These are phyloP conservation scores for Tetragnatha versicolor DNA, from an alignment of 1,140 invertebrate genomes.

Conservation along the genomic window DNA sequence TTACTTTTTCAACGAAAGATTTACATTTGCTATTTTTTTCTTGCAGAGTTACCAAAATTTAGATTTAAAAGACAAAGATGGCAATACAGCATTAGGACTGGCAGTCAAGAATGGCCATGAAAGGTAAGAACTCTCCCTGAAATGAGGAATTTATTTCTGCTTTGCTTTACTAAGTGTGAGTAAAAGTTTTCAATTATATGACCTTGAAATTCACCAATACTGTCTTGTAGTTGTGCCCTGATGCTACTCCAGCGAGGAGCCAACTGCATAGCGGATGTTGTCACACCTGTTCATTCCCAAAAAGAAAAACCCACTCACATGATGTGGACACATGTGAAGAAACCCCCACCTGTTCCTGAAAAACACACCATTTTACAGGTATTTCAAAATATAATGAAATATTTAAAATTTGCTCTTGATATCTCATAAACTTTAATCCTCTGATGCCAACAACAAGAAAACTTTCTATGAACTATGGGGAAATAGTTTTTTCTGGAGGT, in stretches of 20 bases:
- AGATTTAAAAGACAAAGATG: constrained; percentile 63
- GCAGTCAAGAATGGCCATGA: constrained; percentile 66
- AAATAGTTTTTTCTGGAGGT: no score
- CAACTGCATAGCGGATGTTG: constrained; percentile 59
- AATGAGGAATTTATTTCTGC: no score
- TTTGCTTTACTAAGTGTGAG: no score
- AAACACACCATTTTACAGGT: constrained; percentile 54
- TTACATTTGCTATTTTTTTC: neutral
- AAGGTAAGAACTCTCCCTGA: constrained; percentile 60
- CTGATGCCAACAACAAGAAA: no score
- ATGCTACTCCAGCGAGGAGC: constrained; percentile 65
- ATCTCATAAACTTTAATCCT: no score
- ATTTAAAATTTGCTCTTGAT: no score
- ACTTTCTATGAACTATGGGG: no score
- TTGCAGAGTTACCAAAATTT: constrained; percentile 62
- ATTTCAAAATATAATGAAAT: no score
- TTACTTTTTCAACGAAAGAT: neutral
- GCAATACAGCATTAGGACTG: constrained; percentile 67
- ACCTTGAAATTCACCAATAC: neutral
- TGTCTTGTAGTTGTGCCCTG: constrained; percentile 63
- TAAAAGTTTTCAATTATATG: no score
- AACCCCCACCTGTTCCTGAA: constrained; percentile 8
- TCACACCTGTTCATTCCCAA: constrained; percentile 23
- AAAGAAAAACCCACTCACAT: constrained; percentile 58
- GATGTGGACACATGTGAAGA: constrained; percentile 60